Evolutionary conservation across 1,140 invertebrate species (phyloP).

Genomic region (Acyrthosiphon pisum): DNA sequence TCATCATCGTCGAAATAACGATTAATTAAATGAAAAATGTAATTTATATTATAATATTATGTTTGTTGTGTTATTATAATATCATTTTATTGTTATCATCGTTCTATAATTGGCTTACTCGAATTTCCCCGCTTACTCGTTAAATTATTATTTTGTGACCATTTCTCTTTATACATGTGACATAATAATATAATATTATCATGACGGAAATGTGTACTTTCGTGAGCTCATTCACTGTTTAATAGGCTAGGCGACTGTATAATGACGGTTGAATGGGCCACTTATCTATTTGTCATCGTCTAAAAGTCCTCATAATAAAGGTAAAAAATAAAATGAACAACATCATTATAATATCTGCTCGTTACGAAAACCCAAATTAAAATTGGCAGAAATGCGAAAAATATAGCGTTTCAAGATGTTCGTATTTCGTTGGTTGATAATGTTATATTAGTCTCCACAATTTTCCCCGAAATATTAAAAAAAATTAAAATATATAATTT

Average conservation of each 20-base stretch:
- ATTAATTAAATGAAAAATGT: constrained; percentile 21
- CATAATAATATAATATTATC: neutral
- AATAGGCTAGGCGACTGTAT: neutral
- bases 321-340: neutral
- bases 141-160: neutral
- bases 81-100: neutral
- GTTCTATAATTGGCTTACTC: neutral
- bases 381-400: neutral
- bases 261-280: neutral
- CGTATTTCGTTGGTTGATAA: neutral
- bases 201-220: neutral
- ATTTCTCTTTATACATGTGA: neutral
- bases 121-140: neutral
- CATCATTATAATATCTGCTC: neutral
- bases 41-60: constrained; percentile 16
- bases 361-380: neutral
- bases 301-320: neutral
- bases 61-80: neutral
- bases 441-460: neutral
- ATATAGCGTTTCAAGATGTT: neutral
- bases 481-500: neutral
- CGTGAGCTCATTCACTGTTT: neutral
- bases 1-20: neutral
- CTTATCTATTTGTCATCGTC: neutral
- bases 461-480: no score